A percentile compares a stretch with the other conserved stretches of the same genome.
Conservation (phyloP, 1,140 invertebrate genomes). For the Bradynema listronoti region DNA sequence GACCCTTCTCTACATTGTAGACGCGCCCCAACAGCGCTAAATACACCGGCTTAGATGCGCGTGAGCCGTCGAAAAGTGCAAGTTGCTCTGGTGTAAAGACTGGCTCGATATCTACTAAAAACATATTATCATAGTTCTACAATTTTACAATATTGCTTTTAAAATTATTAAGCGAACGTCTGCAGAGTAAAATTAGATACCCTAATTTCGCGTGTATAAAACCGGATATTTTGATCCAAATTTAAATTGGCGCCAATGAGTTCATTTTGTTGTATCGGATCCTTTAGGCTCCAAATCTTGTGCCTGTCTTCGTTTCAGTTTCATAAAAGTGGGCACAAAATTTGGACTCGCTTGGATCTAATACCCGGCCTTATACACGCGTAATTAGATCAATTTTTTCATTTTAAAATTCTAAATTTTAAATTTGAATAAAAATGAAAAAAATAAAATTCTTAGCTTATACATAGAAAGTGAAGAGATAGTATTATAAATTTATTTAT, state of each 20-base stretch:
- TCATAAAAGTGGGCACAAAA: too few relatives aligned
- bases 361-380: too few relatives aligned
- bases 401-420: background rate
- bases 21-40: conserved; percentile 73
- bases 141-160: conserved; percentile 11
- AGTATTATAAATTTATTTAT: too few relatives aligned
- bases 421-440: too few relatives aligned
- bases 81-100: conserved; percentile 53
- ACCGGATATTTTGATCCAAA: background rate
- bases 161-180: conserved; percentile 1
- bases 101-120: conserved; percentile 8
- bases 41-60: conserved; percentile 62
- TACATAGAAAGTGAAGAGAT: too few relatives aligned
- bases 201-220: conserved; percentile 12
- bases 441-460: too few relatives aligned
- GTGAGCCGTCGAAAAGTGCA: conserved; percentile 51
- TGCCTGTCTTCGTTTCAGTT: too few relatives aligned
- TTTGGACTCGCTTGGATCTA: too few relatives aligned
- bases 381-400: too few relatives aligned
- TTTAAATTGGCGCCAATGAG: conserved; percentile 1
- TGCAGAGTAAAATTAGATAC: background rate
- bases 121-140: background rate
- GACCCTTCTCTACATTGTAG: conserved; percentile 72
- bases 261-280: too few relatives aligned
- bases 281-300: too few relatives aligned